phyloP scores from a whole-genome alignment of 1,140 invertebrate species.

The Littorina saxatilis region DNA sequence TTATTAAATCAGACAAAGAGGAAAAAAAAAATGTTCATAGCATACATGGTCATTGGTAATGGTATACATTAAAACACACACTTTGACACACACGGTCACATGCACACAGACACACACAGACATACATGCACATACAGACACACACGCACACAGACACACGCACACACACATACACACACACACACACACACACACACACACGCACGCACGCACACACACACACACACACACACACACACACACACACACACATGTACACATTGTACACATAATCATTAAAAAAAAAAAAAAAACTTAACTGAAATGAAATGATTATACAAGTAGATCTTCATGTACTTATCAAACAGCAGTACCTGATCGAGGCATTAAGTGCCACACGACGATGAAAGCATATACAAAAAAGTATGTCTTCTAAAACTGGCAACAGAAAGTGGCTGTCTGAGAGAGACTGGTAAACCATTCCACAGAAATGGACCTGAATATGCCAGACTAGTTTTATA shows the following conservation, averaged over 20 bases:
- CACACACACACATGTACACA: neutral
- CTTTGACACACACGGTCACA: neutral
- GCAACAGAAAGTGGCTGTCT: too few relatives aligned
- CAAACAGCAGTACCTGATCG: too few relatives aligned
- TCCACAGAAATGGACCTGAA: too few relatives aligned
- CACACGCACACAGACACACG: constrained; percentile 3
- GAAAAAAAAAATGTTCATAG: too few relatives aligned
- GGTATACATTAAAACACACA: neutral
- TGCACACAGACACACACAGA: constrained; percentile 1
- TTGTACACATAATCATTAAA: neutral
- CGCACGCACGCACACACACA: neutral
- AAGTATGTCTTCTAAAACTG: too few relatives aligned
- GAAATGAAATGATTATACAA: neutral
- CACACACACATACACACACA: neutral
- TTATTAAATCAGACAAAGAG: too few relatives aligned
- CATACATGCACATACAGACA: neutral
- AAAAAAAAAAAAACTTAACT: neutral
- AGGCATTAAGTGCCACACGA: too few relatives aligned
- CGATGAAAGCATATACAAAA: too few relatives aligned
- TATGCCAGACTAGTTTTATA: too few relatives aligned
- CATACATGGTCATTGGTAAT: too few relatives aligned
- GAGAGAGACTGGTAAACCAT: too few relatives aligned
- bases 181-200: neutral
- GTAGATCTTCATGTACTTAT: neutral
- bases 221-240: neutral